A percentile compares a stretch with the other conserved stretches of the same genome.
phyloP scores from a whole-genome alignment of 2,797 vertebrate species.

The Poeciliopsis gracilis region DNA sequence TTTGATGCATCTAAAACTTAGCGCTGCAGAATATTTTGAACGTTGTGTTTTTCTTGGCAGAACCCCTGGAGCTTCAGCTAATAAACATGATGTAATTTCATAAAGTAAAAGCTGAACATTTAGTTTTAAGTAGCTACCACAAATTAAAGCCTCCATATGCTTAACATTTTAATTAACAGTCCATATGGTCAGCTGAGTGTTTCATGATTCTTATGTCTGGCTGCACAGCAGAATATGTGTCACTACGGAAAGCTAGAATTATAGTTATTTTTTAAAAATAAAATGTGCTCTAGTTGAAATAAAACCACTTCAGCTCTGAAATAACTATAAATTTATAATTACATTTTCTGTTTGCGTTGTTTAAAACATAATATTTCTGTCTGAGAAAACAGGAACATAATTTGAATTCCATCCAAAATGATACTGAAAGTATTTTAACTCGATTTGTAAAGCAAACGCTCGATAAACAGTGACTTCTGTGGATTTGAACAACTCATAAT shows the following conservation, averaged over 20 bases:
- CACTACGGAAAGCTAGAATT: neutral
- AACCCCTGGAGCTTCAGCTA: neutral
- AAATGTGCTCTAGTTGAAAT: slow-evolving; percentile 11
- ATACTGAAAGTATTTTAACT: neutral
- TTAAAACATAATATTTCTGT: neutral
- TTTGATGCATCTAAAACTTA: neutral
- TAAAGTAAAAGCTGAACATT: slow-evolving; percentile 1
- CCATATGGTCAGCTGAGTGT: slow-evolving; percentile 24
- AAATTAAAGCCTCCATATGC: slow-evolving; percentile 13
- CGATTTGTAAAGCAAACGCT: no score
- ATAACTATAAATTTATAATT: neutral
- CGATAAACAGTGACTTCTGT: neutral
- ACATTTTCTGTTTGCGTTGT: neutral
- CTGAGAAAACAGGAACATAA: neutral
- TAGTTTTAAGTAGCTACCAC: neutral
- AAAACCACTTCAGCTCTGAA: slow-evolving; percentile 5
- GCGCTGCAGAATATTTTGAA: neutral
- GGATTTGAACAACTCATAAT: neutral
- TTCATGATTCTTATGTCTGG: slow-evolving; percentile 23
- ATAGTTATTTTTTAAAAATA: neutral
- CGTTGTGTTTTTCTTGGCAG: neutral
- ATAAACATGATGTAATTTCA: slow-evolving; percentile 5
- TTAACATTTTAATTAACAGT: slow-evolving; percentile 26
- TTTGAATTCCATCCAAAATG: neutral
- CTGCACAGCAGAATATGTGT: slow-evolving; percentile 20